A percentile compares a stretch with the other conserved stretches of the same genome.
phyloP scores from a whole-genome alignment of 2,888 invertebrate species.

The Archips crataeganus region DNA sequence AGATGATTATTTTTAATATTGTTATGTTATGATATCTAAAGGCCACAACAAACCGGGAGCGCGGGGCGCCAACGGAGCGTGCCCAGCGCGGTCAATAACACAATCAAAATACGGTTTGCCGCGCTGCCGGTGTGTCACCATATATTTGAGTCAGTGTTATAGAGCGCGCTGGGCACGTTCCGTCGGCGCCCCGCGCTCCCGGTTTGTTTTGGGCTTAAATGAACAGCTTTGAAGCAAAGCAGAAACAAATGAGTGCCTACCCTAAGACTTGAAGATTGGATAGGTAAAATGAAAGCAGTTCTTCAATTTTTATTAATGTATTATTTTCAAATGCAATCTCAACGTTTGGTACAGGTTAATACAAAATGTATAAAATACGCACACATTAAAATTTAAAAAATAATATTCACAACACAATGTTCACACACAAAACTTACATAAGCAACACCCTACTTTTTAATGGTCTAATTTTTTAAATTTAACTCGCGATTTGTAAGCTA shows the following conservation, averaged over 20 bases:
- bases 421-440: constrained; percentile 67
- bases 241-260: constrained; percentile 21
- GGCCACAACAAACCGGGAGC: too few relatives aligned
- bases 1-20: constrained; percentile 19
- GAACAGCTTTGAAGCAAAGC: constrained; percentile 1
- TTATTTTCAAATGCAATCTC: constrained; percentile 84
- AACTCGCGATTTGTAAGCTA: constrained; percentile 48
- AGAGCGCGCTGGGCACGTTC: too few relatives aligned
- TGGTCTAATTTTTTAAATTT: constrained; percentile 54
- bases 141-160: too few relatives aligned
- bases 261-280: constrained; percentile 32
- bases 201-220: background rate
- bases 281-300: constrained; percentile 52
- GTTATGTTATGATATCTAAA: background rate
- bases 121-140: too few relatives aligned
- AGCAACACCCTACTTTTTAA: constrained; percentile 57
- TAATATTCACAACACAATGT: constrained; percentile 54
- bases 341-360: constrained; percentile 81
- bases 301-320: constrained; percentile 67
- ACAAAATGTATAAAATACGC: constrained; percentile 83
- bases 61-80: too few relatives aligned
- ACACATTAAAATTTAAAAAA: constrained; percentile 56
- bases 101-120: too few relatives aligned
- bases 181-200: too few relatives aligned
- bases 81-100: too few relatives aligned